Evolutionary conservation across 2,113 vertebrate genomes (phyloP).

Genomic region (Pristiophorus japonicus): DNA sequence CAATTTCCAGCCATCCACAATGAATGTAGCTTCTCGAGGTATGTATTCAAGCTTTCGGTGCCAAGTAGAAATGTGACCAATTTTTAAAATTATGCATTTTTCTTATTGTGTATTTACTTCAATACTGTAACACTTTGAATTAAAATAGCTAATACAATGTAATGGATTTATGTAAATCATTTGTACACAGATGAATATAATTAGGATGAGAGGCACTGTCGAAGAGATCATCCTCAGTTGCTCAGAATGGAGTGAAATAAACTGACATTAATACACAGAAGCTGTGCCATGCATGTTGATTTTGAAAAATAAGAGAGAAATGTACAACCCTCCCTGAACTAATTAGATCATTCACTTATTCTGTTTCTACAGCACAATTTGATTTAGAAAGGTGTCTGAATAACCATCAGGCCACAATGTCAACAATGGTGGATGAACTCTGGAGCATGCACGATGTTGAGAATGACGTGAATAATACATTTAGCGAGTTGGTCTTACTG

Average conservation of each 20-base stretch:
- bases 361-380: neutral
- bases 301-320: conserved; percentile 6
- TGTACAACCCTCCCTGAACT: neutral
- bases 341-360: conserved; percentile 4
- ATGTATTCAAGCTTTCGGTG: neutral
- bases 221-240: neutral
- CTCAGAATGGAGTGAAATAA: neutral
- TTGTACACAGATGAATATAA: conserved; percentile 14
- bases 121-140: neutral
- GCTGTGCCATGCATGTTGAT: neutral
- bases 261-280: conserved; percentile 3
- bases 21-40: neutral
- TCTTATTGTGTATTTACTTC: neutral
- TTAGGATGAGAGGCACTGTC: neutral
- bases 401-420: neutral
- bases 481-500: no score
- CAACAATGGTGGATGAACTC: no score
- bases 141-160: neutral
- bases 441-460: no score
- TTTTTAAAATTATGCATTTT: neutral
- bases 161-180: conserved; percentile 25
- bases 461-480: no score
- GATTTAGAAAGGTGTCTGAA: neutral
- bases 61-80: no score
- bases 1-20: neutral